Base-by-base conservation (phyloP, 2,113 vertebrate genomes). In the Naja naja region DNA sequence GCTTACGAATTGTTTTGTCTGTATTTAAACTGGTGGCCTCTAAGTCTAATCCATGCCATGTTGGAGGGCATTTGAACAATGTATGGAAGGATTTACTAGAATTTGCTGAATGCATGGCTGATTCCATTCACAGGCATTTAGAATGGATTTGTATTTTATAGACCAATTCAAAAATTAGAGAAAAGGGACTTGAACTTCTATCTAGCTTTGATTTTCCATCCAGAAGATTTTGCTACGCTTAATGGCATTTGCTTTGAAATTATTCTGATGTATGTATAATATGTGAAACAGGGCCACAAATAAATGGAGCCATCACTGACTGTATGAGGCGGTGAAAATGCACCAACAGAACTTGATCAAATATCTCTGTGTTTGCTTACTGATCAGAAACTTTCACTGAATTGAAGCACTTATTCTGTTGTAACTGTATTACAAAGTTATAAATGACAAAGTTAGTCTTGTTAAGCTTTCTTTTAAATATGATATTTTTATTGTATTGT, bases 101-200 rank as follows among this genome's bases (percentile, higher is more conserved):
- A 85, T 89, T 93, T 92, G 58, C 86, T 92, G 43, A 91, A 90
- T 93, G 94, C 94, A 92, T 94, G 94, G 55, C 54, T 94, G 94
- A 85, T 93, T 93, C 95, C 90, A 91, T 97, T 96, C 92, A 92
- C 27, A 22, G 2, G 54, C 69, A 87, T 94, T 96, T 93, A 92
- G 92, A 93, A 94, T 92, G 54, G 39, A 30, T 58, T 74, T 92
- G 94, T 93, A 55, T 93, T 94, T 27, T 94, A 27, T 20, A 39
- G 7, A 20, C 34, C 16, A 81, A 34, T 81, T 43, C 74, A 81
- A 39, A 81, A 81, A 81, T 43, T 81, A 81, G 34, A 86, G 85
- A 45, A 86, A 86, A 47, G 39, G 43, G 23, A 86, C 85, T 86
- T 34, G n/a, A 81, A 81, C 74, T 39, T 81, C 74, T 9, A 9